Conservation (phyloP, 1,140 invertebrate species). For the Mylabris phalerata region DNA sequence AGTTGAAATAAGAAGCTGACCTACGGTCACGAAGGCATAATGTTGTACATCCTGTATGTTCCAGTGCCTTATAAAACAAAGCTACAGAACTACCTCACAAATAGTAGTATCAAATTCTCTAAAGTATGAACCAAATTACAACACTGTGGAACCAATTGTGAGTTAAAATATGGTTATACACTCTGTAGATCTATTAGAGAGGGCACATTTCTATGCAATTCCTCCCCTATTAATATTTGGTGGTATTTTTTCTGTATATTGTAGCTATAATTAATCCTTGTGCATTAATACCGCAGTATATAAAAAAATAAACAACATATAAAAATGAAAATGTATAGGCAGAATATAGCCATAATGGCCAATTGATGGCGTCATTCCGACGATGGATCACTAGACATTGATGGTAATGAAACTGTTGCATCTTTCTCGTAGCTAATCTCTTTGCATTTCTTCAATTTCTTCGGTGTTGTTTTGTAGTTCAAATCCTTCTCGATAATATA, state of each 20-base stretch:
- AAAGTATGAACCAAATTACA: too few species aligned
- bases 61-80: too few species aligned
- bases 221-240: too few species aligned
- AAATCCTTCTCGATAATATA: slow-evolving; percentile 15
- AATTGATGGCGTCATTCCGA: slow-evolving; percentile 53
- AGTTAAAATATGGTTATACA: too few species aligned
- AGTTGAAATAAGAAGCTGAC: too few species aligned
- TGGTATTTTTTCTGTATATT: slow-evolving; percentile 31
- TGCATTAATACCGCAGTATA: slow-evolving; percentile 49
- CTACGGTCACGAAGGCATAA: too few species aligned
- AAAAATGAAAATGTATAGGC: slow-evolving; percentile 52
- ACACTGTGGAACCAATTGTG: too few species aligned
- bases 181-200: too few species aligned
- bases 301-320: slow-evolving; percentile 48
- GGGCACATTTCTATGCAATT: too few species aligned
- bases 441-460: slow-evolving; percentile 25
- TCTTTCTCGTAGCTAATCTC: slow-evolving; percentile 23
- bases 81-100: too few species aligned
- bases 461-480: neutral
- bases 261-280: slow-evolving; percentile 43
- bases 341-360: slow-evolving; percentile 50
- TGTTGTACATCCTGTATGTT: too few species aligned
- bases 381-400: slow-evolving; percentile 33
- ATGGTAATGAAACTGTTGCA: slow-evolving; percentile 27
- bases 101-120: too few species aligned